phyloP scores from a whole-genome alignment of 2,113 vertebrate genomes.

The Pterophyllum scalare region DNA sequence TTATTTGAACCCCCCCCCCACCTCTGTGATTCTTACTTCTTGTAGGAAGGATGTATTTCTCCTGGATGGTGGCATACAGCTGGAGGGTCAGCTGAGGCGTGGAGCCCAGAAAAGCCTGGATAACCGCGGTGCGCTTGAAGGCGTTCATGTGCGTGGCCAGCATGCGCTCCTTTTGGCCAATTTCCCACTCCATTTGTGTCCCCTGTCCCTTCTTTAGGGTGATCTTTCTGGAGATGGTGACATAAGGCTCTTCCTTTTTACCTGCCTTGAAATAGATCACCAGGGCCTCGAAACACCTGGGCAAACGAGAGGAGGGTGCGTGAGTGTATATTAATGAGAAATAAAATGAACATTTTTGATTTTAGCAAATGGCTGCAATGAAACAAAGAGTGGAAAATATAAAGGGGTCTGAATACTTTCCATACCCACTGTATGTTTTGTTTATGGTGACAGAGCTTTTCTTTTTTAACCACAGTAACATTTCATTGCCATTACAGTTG shows the following conservation, averaged over 20 bases:
- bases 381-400: too few relatives aligned
- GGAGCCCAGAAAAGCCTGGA: slow-evolving; percentile 97
- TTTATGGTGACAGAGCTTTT: too few relatives aligned
- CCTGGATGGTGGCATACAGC: slow-evolving; percentile 91
- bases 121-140: slow-evolving; percentile 94
- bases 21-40: slow-evolving; percentile 82
- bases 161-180: slow-evolving; percentile 88
- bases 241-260: slow-evolving; percentile 88
- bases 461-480: too few relatives aligned
- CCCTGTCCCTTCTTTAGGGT: slow-evolving; percentile 81
- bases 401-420: too few relatives aligned
- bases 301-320: background rate
- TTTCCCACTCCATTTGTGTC: slow-evolving; percentile 89
- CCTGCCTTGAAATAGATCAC: slow-evolving; percentile 88
- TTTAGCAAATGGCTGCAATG: too few relatives aligned
- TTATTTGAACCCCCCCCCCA: background rate
- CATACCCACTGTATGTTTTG: too few relatives aligned
- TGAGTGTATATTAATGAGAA: too few relatives aligned
- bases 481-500: too few relatives aligned
- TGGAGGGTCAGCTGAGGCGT: slow-evolving; percentile 95
- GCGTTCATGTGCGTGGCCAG: slow-evolving; percentile 90
- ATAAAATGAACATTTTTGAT: too few relatives aligned
- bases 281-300: slow-evolving; percentile 94
- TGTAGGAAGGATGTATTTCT: slow-evolving; percentile 81
- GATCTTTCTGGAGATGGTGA: slow-evolving; percentile 91